These are phyloP conservation scores for Pseudochirops cupreus DNA, from an alignment of 2,797 vertebrate species.

Conservation along the genomic window DNA sequence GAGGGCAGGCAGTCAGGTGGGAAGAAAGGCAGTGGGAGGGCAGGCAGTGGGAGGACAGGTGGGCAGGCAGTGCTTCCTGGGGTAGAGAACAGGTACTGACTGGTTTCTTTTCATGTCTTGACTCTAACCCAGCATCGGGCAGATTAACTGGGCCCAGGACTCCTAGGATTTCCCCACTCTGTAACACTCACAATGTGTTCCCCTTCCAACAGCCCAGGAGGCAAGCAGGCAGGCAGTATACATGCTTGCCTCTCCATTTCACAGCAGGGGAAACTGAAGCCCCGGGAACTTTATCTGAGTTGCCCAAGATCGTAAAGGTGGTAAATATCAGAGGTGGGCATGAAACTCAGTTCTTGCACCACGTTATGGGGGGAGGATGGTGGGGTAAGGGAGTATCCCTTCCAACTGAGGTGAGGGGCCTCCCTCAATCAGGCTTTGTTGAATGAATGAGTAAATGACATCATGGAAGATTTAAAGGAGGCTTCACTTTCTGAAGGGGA, in stretches of 20 bases:
- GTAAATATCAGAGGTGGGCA: background rate
- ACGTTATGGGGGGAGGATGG: slow-evolving; percentile 51
- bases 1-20: too few species aligned
- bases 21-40: too few species aligned
- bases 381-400: background rate
- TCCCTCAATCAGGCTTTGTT: background rate
- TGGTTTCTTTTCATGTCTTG: background rate
- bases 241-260: background rate
- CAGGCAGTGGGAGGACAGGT: too few species aligned
- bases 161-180: too few species aligned
- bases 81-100: background rate
- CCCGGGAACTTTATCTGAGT: background rate
- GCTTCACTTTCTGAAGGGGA: background rate
- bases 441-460: background rate
- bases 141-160: background rate
- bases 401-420: slow-evolving; percentile 31
- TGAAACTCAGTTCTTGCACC: background rate
- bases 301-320: background rate
- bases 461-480: background rate
- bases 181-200: too few species aligned
- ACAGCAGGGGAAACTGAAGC: background rate
- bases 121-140: background rate
- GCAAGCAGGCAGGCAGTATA: background rate
- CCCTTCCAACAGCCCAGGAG: too few species aligned
- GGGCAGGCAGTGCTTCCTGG: background rate